Base-by-base conservation (phyloP, 35 echinoderm and acorn worm species). In the Amphiura filiformis region DNA sequence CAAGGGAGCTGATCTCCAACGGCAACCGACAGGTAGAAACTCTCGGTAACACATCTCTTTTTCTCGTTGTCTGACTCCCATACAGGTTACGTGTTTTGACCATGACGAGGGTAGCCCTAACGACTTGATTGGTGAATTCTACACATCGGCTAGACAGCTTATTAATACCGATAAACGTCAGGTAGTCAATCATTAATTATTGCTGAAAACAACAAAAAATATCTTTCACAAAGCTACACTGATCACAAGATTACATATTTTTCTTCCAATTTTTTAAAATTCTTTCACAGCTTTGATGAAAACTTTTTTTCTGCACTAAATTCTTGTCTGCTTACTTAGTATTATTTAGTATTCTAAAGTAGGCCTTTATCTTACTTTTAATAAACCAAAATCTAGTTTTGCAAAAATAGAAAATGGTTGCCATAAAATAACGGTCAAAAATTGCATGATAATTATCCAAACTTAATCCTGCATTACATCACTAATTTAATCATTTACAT, bases 101-200 rank as follows among this genome's bases (percentile, higher is more conserved):
- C 95, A 93, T 91, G 95, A 97, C 56, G 95, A 97, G 49, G 95
- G 91, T 86, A 97, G 96, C 44, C 90, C 92, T 38, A 94, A 94
- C 85, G 96, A 99, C 90, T 86, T 99, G 77, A 99, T 99, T 87
- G 96, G 96, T 76, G 96, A 99, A 86, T 99, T 99, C 96, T 99
- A 83, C 86, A 90, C 96, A 52, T 85, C 88, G 31, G 42, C 90
- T 57, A 87, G 90, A 64, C 89, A 99, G 84, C 85, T 99, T 37
- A 94, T 99, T 83, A 93, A 99, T 75, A 95, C 75, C 57, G 93
- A 87, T 70, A 94, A 80, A 38, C 86, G 96, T 57, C 93, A 99
- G 96, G 95, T 94, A 94, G 61, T 70, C 7, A 30, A 70, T 13
- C n/a, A 52, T 11, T 52, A 52, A 52, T 11, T 11, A 52, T 52